Evolutionary conservation across 2,113 vertebrate species (phyloP), one percentile per base, ranked within the genome.

Genomic region (Oreochromis spilurus): DNA sequence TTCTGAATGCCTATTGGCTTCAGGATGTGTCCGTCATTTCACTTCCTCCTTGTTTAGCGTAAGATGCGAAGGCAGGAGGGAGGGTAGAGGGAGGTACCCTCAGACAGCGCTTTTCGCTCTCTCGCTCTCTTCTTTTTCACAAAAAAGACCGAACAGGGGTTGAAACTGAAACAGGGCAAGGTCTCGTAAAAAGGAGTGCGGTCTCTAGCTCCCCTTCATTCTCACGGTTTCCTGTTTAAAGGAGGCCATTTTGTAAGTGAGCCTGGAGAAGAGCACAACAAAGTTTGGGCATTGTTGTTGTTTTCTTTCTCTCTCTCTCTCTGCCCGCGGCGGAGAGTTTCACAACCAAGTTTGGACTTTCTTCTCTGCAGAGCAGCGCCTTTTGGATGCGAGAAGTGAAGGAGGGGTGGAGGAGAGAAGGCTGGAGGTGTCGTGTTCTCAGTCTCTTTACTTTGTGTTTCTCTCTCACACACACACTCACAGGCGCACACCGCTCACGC

Each of bases 161-260:
- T 96, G 95, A 96, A 97, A 97, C 94, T 93, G 96, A 96, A 96
- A 96, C 91, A 96, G 94, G 91, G 92, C 67, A 90, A 94, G 90
- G 95, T 13, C 94, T 96, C 85, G 93, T 96, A 94, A 95, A 65
- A 96, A 95, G 83, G 85, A 95, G 92, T 91, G 94, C 92, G 95
- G 93, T 79, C 86, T 91, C 57, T 93, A 75, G 90, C 88, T 86
- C 94, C 91, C 88, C 75, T 89, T 90, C 86, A 95, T 93, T 92
- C 92, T 94, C 84, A 92, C 65, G 65, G 90, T 95, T 97, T 96
- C 95, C 95, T 96, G 95, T 95, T 92, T 45, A 93, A 65, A 91
- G 95, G 96, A 96, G 87, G 96, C 96, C 96, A 97, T 97, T 96
- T 96, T 97, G 96, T 95, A 87, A 84, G 85, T 70, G 67, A 85